These are phyloP conservation scores for Eupithecia abbreviata DNA, from an alignment of 2,888 invertebrate species.

Conservation along the genomic window DNA sequence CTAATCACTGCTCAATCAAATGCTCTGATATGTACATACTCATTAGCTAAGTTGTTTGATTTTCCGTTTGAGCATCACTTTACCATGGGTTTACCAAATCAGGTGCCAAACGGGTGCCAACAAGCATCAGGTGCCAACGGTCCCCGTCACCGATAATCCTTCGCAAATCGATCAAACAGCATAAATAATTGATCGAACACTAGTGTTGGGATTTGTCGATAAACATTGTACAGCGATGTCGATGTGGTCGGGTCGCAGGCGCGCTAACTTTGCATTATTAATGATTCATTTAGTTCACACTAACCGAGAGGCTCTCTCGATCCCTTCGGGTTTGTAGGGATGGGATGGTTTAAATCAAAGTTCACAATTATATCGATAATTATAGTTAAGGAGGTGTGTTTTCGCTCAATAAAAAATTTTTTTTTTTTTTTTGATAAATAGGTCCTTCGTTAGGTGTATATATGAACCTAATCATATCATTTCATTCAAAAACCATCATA, in stretches of 20 bases:
- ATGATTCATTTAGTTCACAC: conserved; percentile 84
- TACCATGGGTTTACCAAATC: conserved; percentile 30
- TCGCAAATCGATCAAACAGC: conserved; percentile 49
- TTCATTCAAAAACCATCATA: too few species aligned
- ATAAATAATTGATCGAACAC: conserved; percentile 56
- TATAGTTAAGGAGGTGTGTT: too few species aligned
- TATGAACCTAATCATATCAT: too few species aligned
- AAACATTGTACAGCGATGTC: conserved; percentile 64
- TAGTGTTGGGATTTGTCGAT: conserved; percentile 59
- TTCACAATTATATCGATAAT: too few species aligned
- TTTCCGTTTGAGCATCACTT: conserved; percentile 33
- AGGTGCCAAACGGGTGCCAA: conserved; percentile 24
- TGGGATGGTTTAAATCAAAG: conserved; percentile 48
- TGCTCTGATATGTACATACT: conserved; percentile 27
- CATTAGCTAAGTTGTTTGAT: conserved; percentile 36
- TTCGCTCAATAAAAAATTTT: too few species aligned
- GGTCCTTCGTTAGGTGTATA: too few species aligned
- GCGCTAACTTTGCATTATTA: conserved; percentile 81
- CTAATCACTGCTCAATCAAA: background rate
- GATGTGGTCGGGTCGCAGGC: conserved; percentile 63
- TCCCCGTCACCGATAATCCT: conserved; percentile 41
- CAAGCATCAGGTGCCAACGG: conserved; percentile 12
- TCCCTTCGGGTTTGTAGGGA: conserved; percentile 75
- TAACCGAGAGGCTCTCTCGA: conserved; percentile 74
- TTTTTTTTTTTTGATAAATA: too few species aligned